Percentiles rank a stretch among this genome's conserved stretches.
Evolutionary conservation across 2,113 vertebrate genomes (phyloP).

Genomic region (Channa argus): DNA sequence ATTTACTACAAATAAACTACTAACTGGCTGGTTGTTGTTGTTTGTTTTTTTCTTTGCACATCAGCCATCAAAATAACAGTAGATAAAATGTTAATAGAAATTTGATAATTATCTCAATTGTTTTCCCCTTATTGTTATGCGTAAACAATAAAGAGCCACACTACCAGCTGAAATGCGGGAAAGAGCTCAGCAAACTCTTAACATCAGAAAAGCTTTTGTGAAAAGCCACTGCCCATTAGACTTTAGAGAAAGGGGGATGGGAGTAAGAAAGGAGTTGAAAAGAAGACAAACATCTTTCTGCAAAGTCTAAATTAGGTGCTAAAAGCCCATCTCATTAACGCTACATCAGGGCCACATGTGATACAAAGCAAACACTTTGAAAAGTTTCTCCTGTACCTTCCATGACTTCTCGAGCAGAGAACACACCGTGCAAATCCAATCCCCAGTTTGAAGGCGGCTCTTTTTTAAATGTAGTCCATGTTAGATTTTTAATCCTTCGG

Average conservation of each 20-base stretch:
- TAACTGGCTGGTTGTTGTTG: neutral
- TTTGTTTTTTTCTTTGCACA: neutral
- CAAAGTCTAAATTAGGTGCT: constrained; percentile 72
- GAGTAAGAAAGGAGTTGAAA: constrained; percentile 19
- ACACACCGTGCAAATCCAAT: constrained; percentile 58
- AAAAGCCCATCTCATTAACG: constrained; percentile 74
- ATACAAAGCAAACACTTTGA: constrained; percentile 46
- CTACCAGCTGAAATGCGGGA: constrained; percentile 37
- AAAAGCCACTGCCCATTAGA: constrained; percentile 47
- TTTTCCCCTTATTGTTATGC: constrained; percentile 54
- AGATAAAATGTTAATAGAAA: constrained; percentile 33
- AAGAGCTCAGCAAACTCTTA: constrained; percentile 49
- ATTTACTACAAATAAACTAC: neutral
- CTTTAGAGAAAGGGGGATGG: constrained; percentile 52
- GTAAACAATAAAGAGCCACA: constrained; percentile 29
- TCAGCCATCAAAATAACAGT: neutral
- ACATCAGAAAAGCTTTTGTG: constrained; percentile 66
- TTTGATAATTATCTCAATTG: constrained; percentile 30
- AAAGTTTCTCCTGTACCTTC: constrained; percentile 75
- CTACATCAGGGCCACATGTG: constrained; percentile 49
- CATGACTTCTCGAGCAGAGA: constrained; percentile 57
- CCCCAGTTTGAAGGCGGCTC: constrained; percentile 30
- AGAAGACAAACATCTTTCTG: constrained; percentile 72
- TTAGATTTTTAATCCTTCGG: constrained; percentile 53
- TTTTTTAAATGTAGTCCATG: constrained; percentile 59